Evolutionary conservation across 2,888 invertebrate genomes (phyloP).

Genomic region (Erebia ligea): DNA sequence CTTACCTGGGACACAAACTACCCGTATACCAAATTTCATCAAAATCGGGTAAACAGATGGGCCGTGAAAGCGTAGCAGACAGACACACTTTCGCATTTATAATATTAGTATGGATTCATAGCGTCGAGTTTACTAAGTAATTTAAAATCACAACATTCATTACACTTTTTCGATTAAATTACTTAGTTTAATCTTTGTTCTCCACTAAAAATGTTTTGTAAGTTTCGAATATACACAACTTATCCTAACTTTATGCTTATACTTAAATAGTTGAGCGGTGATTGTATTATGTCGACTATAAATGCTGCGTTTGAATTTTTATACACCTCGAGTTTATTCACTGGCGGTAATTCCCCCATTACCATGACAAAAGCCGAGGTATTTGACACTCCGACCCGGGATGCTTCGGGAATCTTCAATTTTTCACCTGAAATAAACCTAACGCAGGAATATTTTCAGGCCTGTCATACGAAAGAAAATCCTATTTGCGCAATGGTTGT

Average conservation of each 20-base stretch:
- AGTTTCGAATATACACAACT: too few relatives aligned
- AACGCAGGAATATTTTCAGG: background rate
- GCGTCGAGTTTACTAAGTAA: too few relatives aligned
- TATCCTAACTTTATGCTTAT: background rate
- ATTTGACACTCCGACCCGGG: conserved; percentile 7
- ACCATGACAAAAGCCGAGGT: conserved; percentile 16
- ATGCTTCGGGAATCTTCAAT: conserved; percentile 2
- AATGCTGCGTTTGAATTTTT: conserved; percentile 12
- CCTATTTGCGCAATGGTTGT: conserved; percentile 5
- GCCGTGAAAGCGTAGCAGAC: too few relatives aligned
- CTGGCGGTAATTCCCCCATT: conserved; percentile 14
- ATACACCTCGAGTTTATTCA: background rate
- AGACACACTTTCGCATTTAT: too few relatives aligned
- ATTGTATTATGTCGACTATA: background rate
- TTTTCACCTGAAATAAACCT: conserved; percentile 7
- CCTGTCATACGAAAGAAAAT: conserved; percentile 8
- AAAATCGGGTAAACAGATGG: too few relatives aligned
- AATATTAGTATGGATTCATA: too few relatives aligned
- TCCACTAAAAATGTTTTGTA: too few relatives aligned
- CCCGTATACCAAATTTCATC: too few relatives aligned
- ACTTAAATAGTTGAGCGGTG: background rate
- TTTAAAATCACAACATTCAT: too few relatives aligned
- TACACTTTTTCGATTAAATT: too few relatives aligned
- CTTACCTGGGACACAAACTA: too few relatives aligned
- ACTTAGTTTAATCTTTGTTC: too few relatives aligned